Conservation (phyloP, 2,888 invertebrate genomes). For the Platycheirus rosarum region DNA sequence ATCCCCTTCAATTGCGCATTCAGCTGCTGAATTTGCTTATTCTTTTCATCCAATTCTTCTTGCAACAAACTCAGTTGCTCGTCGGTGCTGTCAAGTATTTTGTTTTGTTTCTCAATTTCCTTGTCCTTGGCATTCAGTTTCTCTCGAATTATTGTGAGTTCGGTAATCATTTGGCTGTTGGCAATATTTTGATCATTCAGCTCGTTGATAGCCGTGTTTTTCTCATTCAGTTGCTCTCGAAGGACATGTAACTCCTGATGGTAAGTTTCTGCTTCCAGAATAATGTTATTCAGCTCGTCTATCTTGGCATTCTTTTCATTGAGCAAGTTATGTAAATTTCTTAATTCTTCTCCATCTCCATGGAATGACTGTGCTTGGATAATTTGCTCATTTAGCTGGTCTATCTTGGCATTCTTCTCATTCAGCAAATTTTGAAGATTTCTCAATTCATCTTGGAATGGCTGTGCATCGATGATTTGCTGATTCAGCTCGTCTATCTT, state of each 20-base stretch:
- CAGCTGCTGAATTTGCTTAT: conserved; percentile 82
- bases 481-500: conserved; percentile 14
- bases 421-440: conserved; percentile 42
- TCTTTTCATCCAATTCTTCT: conserved; percentile 82
- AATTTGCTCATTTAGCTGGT: conserved; percentile 13
- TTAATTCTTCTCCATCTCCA: conserved; percentile 6
- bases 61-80: conserved; percentile 78
- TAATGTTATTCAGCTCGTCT: conserved; percentile 24
- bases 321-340: conserved; percentile 42
- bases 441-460: conserved; percentile 29
- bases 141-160: conserved; percentile 49
- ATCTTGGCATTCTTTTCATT: conserved; percentile 53
- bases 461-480: neutral
- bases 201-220: conserved; percentile 48
- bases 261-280: conserved; percentile 27
- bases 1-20: conserved; percentile 81
- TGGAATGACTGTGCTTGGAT: conserved; percentile 8
- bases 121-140: conserved; percentile 53
- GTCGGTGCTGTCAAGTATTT: conserved; percentile 50
- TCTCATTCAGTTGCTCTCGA: conserved; percentile 41
- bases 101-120: conserved; percentile 57
- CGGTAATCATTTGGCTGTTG: conserved; percentile 24
- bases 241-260: conserved; percentile 19
- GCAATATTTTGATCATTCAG: conserved; percentile 32
- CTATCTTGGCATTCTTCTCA: conserved; percentile 42